Evolutionary conservation across 2,113 vertebrate species (phyloP).

Genomic region (Eudyptes chrysolophus): DNA sequence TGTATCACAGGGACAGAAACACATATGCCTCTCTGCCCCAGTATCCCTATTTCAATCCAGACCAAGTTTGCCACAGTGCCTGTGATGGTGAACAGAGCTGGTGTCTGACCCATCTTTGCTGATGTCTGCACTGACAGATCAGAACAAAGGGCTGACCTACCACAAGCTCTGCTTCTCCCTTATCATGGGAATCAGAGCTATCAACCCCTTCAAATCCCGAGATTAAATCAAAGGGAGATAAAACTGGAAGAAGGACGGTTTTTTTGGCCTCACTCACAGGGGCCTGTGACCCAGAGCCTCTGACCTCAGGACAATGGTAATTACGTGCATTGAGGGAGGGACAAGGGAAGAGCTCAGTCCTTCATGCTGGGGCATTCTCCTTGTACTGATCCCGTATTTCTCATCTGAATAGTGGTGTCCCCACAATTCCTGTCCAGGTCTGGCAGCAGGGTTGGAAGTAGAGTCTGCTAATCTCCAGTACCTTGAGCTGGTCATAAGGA

Average conservation of each 20-base stretch:
- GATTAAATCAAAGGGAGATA: not conserved
- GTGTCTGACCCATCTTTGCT: not conserved
- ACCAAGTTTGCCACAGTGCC: not conserved
- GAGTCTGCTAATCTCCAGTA: conserved; percentile 14
- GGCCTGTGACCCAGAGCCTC: not conserved
- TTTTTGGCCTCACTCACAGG: not conserved
- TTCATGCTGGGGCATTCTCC: not conserved
- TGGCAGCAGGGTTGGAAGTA: not conserved
- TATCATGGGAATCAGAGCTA: not conserved
- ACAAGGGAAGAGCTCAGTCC: not conserved
- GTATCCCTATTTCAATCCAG: not conserved
- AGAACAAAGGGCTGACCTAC: not conserved
- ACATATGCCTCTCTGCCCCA: not conserved
- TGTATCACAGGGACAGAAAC: not conserved
- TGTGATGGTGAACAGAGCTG: not conserved
- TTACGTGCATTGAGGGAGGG: not conserved
- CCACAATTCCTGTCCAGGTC: not conserved
- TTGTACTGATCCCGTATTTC: not conserved
- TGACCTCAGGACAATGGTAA: not conserved
- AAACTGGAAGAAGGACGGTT: not conserved
- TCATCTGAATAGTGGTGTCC: not conserved
- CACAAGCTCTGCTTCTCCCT: not conserved
- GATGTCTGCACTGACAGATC: not conserved
- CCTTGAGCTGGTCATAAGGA: conserved; percentile 81
- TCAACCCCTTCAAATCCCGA: not conserved